Base-by-base conservation (phyloP, 1,140 invertebrate species). In the Drosophila azteca region DNA sequence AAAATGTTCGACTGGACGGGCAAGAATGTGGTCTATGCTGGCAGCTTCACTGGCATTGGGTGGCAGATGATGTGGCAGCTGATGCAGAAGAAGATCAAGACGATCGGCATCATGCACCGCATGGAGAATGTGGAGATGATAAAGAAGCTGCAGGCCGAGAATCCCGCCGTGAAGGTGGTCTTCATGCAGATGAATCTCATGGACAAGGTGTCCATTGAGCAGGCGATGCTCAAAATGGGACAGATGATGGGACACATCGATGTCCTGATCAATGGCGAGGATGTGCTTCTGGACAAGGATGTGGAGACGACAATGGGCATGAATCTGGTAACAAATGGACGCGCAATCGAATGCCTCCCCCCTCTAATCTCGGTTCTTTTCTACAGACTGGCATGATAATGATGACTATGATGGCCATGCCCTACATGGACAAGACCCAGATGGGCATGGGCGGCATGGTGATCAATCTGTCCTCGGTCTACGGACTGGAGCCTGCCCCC, bases 401-500 rank as follows among this genome's bases (percentile, higher is more conserved):
- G 6, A 68, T 82, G 50, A 90, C 84, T 0, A 55, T 91, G 66
- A 29, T 57, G 58, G 64, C 71, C 0, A 77, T 91, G 78, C 83
- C 79, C 0, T 88, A 77, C 6, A 94, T 95, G 94, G 93, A 93
- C 41, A 94, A 92, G 76, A 92, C 94, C 31, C 93, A 93, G 54
- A 93, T 92, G 46, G 94, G 94, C 1, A 85, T 90, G 22, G 95
- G 95, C 55, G 94, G 94, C 43, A 93, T 94, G 26, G 93, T 96
- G 17, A 92, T 95, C 2, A 95, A 95, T 55, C 82, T 95, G 24
- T 92, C 94, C 15, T 95, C 95, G 3, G 93, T 95, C 59, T 91
- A 93, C 69, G 94, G 95, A 41, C 90, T 94, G 55, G 77, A 91
- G 44, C 90, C 90, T 0, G 51, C 83, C 2, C 84, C 85, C 26